These are phyloP conservation scores for Tupiocoris notatus DNA, from an alignment of 2,888 invertebrate species.

Conservation along the genomic window DNA sequence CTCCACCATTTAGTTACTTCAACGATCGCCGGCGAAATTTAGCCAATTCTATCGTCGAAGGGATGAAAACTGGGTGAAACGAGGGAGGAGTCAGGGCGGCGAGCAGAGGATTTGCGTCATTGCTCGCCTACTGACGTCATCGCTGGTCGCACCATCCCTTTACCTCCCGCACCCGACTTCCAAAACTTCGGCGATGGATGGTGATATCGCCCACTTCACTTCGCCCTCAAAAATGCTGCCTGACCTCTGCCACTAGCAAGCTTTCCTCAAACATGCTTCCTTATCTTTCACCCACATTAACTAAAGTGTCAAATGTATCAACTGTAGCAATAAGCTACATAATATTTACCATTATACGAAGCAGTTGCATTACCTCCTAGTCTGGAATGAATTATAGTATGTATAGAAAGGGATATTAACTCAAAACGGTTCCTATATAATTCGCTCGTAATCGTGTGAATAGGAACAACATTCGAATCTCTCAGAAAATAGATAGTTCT, in stretches of 20 bases:
- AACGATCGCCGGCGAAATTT: not conserved
- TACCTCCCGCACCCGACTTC: not conserved
- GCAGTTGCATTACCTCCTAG: too few relatives aligned
- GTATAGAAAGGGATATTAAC: too few relatives aligned
- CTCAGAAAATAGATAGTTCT: not conserved
- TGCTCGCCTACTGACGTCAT: conserved; percentile 38
- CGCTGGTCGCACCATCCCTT: conserved; percentile 1
- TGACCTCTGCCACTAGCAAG: not conserved
- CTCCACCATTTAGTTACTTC: too few relatives aligned
- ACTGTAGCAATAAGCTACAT: too few relatives aligned
- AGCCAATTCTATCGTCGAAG: not conserved
- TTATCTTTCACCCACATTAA: not conserved
- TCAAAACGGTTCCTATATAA: too few relatives aligned
- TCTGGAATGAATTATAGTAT: too few relatives aligned
- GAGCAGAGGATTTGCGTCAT: conserved; percentile 39
- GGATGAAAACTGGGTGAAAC: not conserved
- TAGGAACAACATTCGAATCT: not conserved
- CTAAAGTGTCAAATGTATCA: too few relatives aligned
- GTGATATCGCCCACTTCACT: not conserved
- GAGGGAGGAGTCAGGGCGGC: conserved; percentile 6
- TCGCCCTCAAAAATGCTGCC: not conserved
- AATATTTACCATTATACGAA: too few relatives aligned
- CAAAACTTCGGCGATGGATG: conserved; percentile 1
- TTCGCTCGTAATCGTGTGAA: too few relatives aligned
- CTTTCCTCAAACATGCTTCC: not conserved